Base-by-base conservation (phyloP, 2,888 invertebrate genomes). In the Caenorhabditis sp. region DNA sequence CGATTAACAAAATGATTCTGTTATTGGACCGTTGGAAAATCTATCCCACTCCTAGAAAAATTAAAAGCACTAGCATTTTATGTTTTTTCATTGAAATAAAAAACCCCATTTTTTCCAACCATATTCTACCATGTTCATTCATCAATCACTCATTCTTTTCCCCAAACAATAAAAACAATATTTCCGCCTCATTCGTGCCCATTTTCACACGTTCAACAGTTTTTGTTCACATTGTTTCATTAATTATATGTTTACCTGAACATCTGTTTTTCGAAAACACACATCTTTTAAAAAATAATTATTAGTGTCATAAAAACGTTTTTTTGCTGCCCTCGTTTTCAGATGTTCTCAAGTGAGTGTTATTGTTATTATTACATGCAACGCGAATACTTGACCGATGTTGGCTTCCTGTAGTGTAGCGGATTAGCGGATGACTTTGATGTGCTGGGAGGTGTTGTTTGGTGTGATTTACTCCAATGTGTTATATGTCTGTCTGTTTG, bases 301-400 rank as follows among this genome's bases (percentile, higher is more conserved):
- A 17, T 17, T 43, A 43, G 43, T 31, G 4, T 31, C 10, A 31
- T 10, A 31, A 31, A 31, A 31, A 31, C 31, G 31, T 31, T 6
- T 31, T 31, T 31, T 31, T 31, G 10, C 10, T 31, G 4, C 5
- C 10, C 31, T 10, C 31, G 31, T 43, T 43, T 43, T 43, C 43
- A 43, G 43, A 43, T 31, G 31, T 31, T 31, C 31, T 31, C 31
- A 31, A 31, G 31, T 31, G 31, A 31, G 43, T 17, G 17, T 17
- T 43, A 43, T 43, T 43, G 43, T 43, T 43, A 43, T 43, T 43
- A 17, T 43, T 43, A 43, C 43, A 43, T 43, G 17, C 6, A 17
- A 43, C 10, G 31, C 10, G 31, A 43, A 43, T 43, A 71, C 71
- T 71, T 71, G 71, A 71, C 71, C 71, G 66, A 58, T 24, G 55